phyloP scores from a whole-genome alignment of 2,797 vertebrate species.

The Pteropus rufus region DNA sequence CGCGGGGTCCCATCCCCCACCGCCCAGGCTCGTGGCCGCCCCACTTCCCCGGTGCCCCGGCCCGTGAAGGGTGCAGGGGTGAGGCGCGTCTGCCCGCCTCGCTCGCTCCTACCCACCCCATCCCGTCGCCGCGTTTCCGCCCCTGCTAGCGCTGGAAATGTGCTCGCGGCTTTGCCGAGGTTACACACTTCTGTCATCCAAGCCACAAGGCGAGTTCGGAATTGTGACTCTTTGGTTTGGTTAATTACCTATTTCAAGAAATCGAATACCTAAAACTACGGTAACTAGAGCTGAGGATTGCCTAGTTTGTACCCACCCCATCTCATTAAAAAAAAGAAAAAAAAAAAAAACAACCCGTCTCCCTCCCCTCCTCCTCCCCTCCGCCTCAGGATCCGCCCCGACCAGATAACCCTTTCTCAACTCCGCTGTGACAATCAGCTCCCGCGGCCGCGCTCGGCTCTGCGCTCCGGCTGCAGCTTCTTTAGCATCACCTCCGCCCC shows the following conservation, averaged over 20 bases:
- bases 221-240: background rate
- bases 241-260: background rate
- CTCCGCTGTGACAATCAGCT: background rate
- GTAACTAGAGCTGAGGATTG: background rate
- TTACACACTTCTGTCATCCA: background rate
- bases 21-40: constrained; percentile 27
- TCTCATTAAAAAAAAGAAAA: background rate
- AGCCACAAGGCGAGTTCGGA: constrained; percentile 19
- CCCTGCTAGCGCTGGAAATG: background rate
- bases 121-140: constrained; percentile 30
- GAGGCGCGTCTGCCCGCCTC: background rate
- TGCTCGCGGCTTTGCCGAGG: constrained; percentile 7
- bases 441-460: background rate
- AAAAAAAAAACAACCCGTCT: background rate
- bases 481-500: background rate
- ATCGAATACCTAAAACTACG: constrained; percentile 22
- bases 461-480: constrained; percentile 3
- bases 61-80: background rate
- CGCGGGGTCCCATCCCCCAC: constrained; percentile 69
- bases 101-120: background rate
- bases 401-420: constrained; percentile 48
- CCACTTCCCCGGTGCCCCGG: background rate
- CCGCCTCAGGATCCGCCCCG: constrained; percentile 32
- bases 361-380: background rate
- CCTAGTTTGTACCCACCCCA: background rate